Base-by-base conservation (phyloP, 1,140 invertebrate species). In the Achroia grisella region DNA sequence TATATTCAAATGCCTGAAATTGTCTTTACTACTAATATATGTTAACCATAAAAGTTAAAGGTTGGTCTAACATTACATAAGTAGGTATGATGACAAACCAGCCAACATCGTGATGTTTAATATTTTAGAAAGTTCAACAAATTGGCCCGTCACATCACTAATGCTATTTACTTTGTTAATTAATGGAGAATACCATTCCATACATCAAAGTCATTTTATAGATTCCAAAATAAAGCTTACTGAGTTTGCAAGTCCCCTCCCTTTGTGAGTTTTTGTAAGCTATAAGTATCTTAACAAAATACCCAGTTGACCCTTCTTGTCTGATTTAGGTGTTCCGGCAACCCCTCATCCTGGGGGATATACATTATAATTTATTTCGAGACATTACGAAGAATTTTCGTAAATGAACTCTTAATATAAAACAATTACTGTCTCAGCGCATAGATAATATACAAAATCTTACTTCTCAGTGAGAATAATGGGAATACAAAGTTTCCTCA, bases 281-380 rank as follows among this genome's bases (percentile, higher is more conserved):
- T 44, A 42, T 28, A 30, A 40, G 28, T 47, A 27, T 35, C 43
- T 27, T 47, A 27, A 37, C 31, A 44, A 36, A 52, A 34, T 41
- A 51, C 54, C 41, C 29, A 54, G 45, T 53, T 59, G 59, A 62
- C 58, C 62, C 62, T 57, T n/a, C n/a, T n/a, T 54, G 52, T 46
- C 52, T 54, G 53, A 59, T 52, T 52, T 45, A 49, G 42, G 44
- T 36, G 46, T 37, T 39, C 30, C 10, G n/a, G 34, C 46, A 27
- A 34, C 45, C 52, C 47, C 47, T 50, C 28, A 15, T 14, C 39
- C 10, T 35, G 39, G 42, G 45, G 48, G 48, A 33, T 49, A 46
- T 43, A 59, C 58, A 66, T 66, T 56, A 56, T 66, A 66, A 66
- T 66, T 52, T 52, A 53, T 55, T 57, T 48, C 41, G 37, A 41